Evolutionary conservation across 2,888 invertebrate genomes (phyloP), one percentile per base, ranked within the genome.

Genomic region (Agriopis leucophaearia): DNA sequence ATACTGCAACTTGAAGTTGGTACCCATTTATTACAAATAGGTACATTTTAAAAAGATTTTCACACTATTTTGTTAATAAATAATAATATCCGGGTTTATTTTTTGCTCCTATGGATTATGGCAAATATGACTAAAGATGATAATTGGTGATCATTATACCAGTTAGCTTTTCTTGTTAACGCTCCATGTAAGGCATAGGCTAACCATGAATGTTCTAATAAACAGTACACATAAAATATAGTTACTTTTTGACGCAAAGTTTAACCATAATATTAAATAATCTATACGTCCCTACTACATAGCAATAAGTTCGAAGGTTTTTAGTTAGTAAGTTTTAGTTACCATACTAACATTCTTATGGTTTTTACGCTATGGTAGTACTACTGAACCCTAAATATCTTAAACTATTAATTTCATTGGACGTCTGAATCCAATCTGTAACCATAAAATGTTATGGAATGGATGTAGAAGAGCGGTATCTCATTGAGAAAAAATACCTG

Each of bases 41-140:
- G 36, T 15, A 38, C 15, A 40, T 9, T 15, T 38, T 38, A 40
- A n/a, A 16, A 42, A 18, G 27, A 8, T 61, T 27, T 40, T 63
- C 66, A 56, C 66, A 61, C 66, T 27, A 56, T 51, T 61, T 66
- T 61, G 61, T 51, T 51, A 56, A 63, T 42, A 27, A 3, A 27
- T 27, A 27, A 0, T 8, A n/a, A n/a, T 42, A 55, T 55, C 55
- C 55, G 55, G 18, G 42, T 55, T 55, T 18, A 13, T 42, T 10
- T 5, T 8, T 54, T 15, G 15, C 52, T 54, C 18, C 18, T 55
- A 27, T 55, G 42, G 55, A 42, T 42, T 55, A 27, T 44, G 8
- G 13, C 42, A 44, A 55, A 55, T 42, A 42, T 54, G n/a, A n/a
- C 6, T 40, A 16, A 5, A 42, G 18, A 18, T 13, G 40, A 18